Base-by-base conservation (phyloP, 92 coral and sea anemone genomes). In the Metridium senile region DNA sequence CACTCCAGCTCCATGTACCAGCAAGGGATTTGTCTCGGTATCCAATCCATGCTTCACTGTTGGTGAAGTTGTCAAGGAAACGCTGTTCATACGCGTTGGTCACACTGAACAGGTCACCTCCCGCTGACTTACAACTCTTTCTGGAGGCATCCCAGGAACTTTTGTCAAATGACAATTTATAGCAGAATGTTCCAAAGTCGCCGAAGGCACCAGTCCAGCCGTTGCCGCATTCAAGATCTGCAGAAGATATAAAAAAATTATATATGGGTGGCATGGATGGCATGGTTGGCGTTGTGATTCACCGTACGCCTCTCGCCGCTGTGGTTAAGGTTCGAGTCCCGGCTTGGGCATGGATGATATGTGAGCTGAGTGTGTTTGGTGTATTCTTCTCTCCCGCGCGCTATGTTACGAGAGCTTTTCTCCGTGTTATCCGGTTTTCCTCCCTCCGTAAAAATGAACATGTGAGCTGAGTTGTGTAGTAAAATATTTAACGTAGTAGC, bases 1-100 rank as follows among this genome's bases (percentile, higher is more conserved):
- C 99, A 51, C 93, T 90, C 99, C 99, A 96, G 8, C 91, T 75
- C 99, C 99, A 96, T n/a, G 99, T 92, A 9, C 99, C 99, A 59
- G 95, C 99, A 11, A 88, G 78, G 9, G 95, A 90, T 82, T 92
- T 87, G 75, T 96, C 99, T 49, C 97, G 74, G 82, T 91, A 91
- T 25, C 97, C 97, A 32, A 91, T 77, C 97, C 97, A 91, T 0
- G 97, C 89, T 51, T 91, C 97, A 23, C 74, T 83, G 72, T 85
- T 82, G 58, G 97, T 91, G 68, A 91, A 91, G 80, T 91, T 91
- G 68, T 91, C 97, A 30, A 91, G 71, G 78, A 91, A 91, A 33
- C 97, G 89, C 79, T 95, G 99, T 65, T 95, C 99, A 32, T 95
- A 95, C 56, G 99, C 99, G 72, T 95, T 95, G 49, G 87, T 95